Base-by-base conservation (phyloP, 1,140 invertebrate genomes). In the Panagrolaimus sp. region DNA sequence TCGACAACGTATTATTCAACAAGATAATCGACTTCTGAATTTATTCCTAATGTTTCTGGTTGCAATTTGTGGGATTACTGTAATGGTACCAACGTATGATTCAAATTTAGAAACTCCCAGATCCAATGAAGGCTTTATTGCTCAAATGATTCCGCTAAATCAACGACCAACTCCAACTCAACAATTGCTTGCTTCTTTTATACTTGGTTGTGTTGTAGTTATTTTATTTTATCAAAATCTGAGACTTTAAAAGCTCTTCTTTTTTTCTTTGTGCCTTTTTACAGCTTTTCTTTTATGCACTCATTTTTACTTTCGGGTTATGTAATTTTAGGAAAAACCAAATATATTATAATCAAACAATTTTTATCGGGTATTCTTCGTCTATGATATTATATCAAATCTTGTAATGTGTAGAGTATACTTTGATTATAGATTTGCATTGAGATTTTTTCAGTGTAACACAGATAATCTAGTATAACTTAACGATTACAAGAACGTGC, bases 221-320 rank as follows among this genome's bases (percentile, higher is more conserved):
- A 57, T 57, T 57, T 16, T 57, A 11, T 57, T 57, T 8, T 57
- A 57, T 25, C 51, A 57, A 27, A 57, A 57, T 25, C 27, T 57
- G 27, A 20, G 51, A 2, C 20, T 57, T 3, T 57, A 16, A 57
- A 2, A 8, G 9, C 5, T 11, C 51, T 57, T 20, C 7, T 38
- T 38, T 38, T 4, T 38, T 57, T 20, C 7, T 38, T 38, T 38
- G 7, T 38, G 31, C 7, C 2, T 7, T 7, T 38, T 38, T 38
- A 4, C 31, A 4, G 7, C 7, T 7, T 38, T 7, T 38, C 7
- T 38, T 38, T 2, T 38, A 38, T 38, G 31, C 31, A 38, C 31
- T 38, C 31, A 38, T 38, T 38, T 38, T 38, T 38, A 38, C 31
- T 38, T n/a, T 38, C 31, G 31, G 31, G 31, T 38, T 38, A 38